A percentile compares a stretch with the other conserved stretches of the same genome.
These are phyloP conservation scores for Drosophila bocqueti DNA, from an alignment of 1,140 invertebrate species.

Conservation along the genomic window DNA sequence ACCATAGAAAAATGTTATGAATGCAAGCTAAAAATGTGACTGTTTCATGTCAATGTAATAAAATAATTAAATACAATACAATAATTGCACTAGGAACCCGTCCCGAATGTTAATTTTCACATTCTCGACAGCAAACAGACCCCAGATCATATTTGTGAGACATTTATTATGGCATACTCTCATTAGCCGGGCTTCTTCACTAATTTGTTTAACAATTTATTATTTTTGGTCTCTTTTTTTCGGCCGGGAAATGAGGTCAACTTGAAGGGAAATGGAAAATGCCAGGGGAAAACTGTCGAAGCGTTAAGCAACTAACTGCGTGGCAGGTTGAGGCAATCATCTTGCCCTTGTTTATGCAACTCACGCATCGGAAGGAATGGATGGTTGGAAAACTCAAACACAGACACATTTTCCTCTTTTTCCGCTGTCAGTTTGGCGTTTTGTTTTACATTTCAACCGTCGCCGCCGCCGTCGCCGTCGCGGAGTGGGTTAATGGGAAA, in stretches of 20 bases:
- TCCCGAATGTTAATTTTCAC: conserved; percentile 13
- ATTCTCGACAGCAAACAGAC: conserved; percentile 45
- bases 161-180: conserved; percentile 51
- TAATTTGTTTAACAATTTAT: conserved; percentile 51
- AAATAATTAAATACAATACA: not conserved
- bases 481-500: conserved; percentile 49
- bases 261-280: conserved; percentile 46
- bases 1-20: not conserved
- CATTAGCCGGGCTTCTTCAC: conserved; percentile 67
- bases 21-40: not conserved
- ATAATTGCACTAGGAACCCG: not conserved
- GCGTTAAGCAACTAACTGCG: conserved; percentile 66
- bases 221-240: conserved; percentile 13
- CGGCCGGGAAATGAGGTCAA: conserved; percentile 63
- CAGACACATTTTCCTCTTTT: conserved; percentile 56
- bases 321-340: conserved; percentile 60
- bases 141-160: conserved; percentile 55
- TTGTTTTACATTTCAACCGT: conserved; percentile 34
- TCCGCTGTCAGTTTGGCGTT: conserved; percentile 54
- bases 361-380: conserved; percentile 54
- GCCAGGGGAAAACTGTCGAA: conserved; percentile 63
- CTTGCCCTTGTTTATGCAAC: conserved; percentile 69
- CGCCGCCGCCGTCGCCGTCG: not conserved
- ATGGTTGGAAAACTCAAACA: conserved; percentile 55
- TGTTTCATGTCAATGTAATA: not conserved